phyloP scores from a whole-genome alignment of 2,888 invertebrate species.

The Phyto melanocephala region DNA sequence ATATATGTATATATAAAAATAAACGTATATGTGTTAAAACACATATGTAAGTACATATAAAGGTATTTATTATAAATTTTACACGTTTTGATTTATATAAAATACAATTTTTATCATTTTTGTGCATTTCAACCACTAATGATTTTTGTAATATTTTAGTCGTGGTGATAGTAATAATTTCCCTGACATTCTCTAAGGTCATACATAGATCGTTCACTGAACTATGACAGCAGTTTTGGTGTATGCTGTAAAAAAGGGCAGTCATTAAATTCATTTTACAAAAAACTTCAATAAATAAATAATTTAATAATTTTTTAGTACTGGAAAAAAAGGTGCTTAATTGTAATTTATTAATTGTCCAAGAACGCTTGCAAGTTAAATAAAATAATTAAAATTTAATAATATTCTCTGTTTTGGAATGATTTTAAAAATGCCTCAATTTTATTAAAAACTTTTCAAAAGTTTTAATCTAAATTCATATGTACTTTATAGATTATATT shows the following conservation, averaged over 20 bases:
- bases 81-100: neutral
- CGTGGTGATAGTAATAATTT: conserved; percentile 24
- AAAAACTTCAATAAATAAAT: neutral
- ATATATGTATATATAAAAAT: neutral
- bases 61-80: neutral
- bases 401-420: no score
- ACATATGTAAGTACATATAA: neutral
- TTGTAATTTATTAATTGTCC: no score
- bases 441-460: no score
- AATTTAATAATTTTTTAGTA: no score
- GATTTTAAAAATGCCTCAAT: no score
- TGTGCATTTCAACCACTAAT: neutral
- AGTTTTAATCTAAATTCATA: no score
- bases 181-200: conserved; percentile 30
- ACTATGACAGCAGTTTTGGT: conserved; percentile 3
- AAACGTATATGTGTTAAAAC: neutral
- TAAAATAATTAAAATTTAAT: no score
- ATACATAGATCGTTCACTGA: conserved; percentile 45
- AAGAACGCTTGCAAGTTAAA: no score
- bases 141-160: neutral
- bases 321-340: no score
- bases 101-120: neutral
- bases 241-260: neutral
- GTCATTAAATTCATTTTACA: neutral
- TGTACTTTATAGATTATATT: no score